Conservation (phyloP, 2,113 vertebrate genomes). For the Aegithalos caudatus region DNA sequence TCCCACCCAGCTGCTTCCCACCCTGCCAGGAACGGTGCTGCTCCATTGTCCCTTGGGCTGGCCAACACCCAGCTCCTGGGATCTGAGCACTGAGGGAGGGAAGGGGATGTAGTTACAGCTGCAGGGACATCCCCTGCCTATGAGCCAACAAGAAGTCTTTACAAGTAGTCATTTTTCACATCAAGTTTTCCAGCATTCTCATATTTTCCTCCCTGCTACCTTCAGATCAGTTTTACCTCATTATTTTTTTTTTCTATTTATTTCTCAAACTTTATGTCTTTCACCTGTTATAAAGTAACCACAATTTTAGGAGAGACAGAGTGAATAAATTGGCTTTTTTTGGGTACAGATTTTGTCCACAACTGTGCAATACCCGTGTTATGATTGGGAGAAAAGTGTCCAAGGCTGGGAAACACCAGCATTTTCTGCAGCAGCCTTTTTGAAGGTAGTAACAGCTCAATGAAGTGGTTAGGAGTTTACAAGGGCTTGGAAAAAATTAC, state of each 20-base stretch:
- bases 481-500: constrained; percentile 45
- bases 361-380: background rate
- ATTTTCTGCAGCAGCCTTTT: constrained; percentile 22
- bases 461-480: constrained; percentile 47
- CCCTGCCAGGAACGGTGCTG: rapidly evolving
- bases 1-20: background rate
- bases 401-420: background rate
- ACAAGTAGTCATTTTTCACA: background rate
- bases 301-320: background rate
- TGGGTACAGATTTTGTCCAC: background rate
- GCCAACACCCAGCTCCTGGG: background rate
- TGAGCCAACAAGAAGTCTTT: background rate
- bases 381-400: background rate
- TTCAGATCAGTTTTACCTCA: background rate
- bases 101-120: background rate
- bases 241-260: background rate
- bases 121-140: background rate
- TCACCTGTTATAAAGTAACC: background rate
- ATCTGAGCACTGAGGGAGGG: rapidly evolving
- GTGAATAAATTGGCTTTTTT: background rate
- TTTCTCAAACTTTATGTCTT: background rate
- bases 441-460: constrained; percentile 4
- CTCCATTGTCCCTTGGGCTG: rapidly evolving
- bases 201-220: background rate
- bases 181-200: background rate